Conservation (phyloP, 2,888 invertebrate genomes). For the Napeogenes inachia region DNA sequence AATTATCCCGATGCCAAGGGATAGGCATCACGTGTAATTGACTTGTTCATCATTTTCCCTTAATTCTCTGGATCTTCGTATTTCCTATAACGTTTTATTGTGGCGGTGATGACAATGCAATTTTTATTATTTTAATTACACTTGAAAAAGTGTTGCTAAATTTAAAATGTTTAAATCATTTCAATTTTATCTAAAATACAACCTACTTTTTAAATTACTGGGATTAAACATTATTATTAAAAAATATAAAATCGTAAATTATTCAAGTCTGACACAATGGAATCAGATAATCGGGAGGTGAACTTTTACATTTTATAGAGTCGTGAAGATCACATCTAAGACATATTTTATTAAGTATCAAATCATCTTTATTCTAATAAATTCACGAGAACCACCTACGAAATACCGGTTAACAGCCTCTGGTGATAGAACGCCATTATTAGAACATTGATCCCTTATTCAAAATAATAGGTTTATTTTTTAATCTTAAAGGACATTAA, state of each 20-base stretch:
- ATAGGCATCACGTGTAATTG: constrained; percentile 50
- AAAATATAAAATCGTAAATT: too few relatives aligned
- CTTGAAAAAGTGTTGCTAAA: too few relatives aligned
- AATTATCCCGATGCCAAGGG: constrained; percentile 48
- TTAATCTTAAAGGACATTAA: too few relatives aligned
- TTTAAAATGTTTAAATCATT: too few relatives aligned
- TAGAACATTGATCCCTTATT: constrained; percentile 3
- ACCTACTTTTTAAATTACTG: too few relatives aligned
- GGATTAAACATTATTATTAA: too few relatives aligned
- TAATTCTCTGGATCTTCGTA: constrained; percentile 16
- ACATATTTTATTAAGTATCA: constrained; percentile 1
- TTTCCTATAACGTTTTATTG: constrained; percentile 14
- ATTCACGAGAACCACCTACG: not conserved
- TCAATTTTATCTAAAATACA: too few relatives aligned
- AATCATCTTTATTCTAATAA: not conserved
- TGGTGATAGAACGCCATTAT: not conserved
- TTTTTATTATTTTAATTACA: too few relatives aligned
- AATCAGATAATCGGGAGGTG: too few relatives aligned
- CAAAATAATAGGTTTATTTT: not conserved
- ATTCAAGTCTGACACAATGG: too few relatives aligned
- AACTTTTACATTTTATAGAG: too few relatives aligned
- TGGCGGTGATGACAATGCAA: not conserved
- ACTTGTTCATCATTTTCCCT: constrained; percentile 48
- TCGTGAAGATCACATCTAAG: not conserved
- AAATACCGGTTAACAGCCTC: not conserved